Base-by-base conservation (phyloP, 2,888 invertebrate genomes). In the Dichetophora obliterata region DNA sequence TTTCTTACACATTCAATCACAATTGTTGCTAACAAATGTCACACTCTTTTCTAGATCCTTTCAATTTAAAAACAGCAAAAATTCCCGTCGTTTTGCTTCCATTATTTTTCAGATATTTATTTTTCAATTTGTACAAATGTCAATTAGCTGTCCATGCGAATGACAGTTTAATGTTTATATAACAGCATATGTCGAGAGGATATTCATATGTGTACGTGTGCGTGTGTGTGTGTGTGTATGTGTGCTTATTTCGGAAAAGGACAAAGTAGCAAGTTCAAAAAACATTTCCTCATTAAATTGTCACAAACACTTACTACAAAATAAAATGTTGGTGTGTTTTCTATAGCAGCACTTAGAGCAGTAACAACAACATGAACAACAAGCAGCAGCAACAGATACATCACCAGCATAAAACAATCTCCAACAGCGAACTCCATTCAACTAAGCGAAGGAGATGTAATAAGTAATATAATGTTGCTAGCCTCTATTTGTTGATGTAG, bases 211-310 rank as follows among this genome's bases (percentile, higher is more conserved):
- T 37, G 24, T 37, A 19, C n/a, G 31, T 57, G 54, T 63, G 5
- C n/a, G 24, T 16, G n/a, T 34, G n/a, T 37, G 37, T 37, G 31
- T 34, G 69, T 50, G 6, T 19, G 50, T 24, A n/a, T n/a, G n/a
- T n/a, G n/a, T n/a, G n/a, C n/a, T n/a, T n/a, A n/a, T n/a, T 54
- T n/a, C 14, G 19, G 22, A 37, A 57, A 34, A 54, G 9, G 57
- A 73, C 63, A 54, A 63, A 50, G 24, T 61, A 61, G 27, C 73
- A 61, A 52, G 24, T n/a, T 50, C 34, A 48, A 31, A 73, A 63
- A 43, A 65, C 50, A 50, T 73, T 73, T 73, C 63, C 70, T 76
- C 65, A 71, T 76, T 71, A 72, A 76, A 72, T 57, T 76, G 76
- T 76, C 76, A 72, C 57, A 68, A 72, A 73, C 66, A 74, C 52